Percentiles rank a stretch among this genome's conserved stretches.
Evolutionary conservation across 1,140 invertebrate genomes (phyloP).

Genomic region (Apis florea): DNA sequence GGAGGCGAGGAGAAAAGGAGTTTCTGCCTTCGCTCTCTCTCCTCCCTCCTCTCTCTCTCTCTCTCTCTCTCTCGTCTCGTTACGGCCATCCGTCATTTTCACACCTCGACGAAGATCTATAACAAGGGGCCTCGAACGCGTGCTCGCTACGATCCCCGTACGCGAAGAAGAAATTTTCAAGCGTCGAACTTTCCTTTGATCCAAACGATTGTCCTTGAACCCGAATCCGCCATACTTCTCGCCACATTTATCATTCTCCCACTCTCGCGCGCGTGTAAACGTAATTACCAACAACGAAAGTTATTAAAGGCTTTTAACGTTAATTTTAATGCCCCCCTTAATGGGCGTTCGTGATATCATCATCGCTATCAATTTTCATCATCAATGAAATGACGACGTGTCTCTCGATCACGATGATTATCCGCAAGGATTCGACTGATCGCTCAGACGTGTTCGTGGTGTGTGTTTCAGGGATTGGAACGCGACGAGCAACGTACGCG

Average conservation of each 20-base stretch:
- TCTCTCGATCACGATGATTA: conserved; percentile 54
- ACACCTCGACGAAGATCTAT: conserved; percentile 58
- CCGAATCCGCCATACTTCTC: neutral
- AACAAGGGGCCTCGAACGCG: conserved; percentile 35
- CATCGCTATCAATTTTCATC: conserved; percentile 40
- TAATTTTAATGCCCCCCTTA: too few relatives aligned
- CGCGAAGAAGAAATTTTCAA: neutral
- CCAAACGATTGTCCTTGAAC: neutral
- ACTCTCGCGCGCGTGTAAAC: too few relatives aligned
- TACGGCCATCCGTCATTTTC: conserved; percentile 67
- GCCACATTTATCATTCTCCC: neutral
- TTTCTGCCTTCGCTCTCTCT: conserved; percentile 39
- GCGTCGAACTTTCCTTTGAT: neutral
- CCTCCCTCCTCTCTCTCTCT: conserved; percentile 59
- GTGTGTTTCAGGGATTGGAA: conserved; percentile 80
- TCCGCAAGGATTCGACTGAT: conserved; percentile 58
- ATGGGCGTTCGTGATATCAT: conserved; percentile 5
- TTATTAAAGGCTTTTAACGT: neutral
- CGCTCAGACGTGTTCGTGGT: conserved; percentile 61
- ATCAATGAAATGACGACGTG: conserved; percentile 45
- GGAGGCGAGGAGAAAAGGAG: conserved; percentile 54
- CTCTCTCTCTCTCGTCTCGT: conserved; percentile 61
- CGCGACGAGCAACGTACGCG: conserved; percentile 78
- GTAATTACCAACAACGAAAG: too few relatives aligned
- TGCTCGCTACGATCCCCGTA: conserved; percentile 2